A percentile compares a stretch with the other conserved stretches of the same genome.
Evolutionary conservation across 2,797 vertebrate genomes (phyloP).

Genomic region (Cryptoblepharus egeriae): DNA sequence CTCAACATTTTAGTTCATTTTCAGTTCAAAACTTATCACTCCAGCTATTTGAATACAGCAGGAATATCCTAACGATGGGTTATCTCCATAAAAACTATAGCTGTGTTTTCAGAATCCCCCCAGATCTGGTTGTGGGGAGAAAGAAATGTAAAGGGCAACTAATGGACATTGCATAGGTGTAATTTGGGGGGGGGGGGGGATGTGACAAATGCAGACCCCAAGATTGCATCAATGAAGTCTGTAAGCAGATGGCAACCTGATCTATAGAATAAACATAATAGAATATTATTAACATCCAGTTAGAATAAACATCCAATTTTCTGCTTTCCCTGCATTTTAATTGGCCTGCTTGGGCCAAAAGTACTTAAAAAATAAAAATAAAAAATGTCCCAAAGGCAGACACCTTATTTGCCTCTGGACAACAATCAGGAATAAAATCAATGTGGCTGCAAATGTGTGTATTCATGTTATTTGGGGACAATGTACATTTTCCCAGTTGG

Average conservation of each 20-base stretch:
- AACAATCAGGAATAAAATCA: conserved; percentile 12
- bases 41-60: too few relatives aligned
- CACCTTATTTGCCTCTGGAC: conserved; percentile 3
- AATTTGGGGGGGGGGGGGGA: background rate
- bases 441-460: background rate
- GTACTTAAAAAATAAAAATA: conserved; percentile 47
- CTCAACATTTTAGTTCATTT: background rate
- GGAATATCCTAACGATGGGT: background rate
- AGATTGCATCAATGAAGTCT: conserved; percentile 1
- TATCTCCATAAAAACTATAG: background rate
- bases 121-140: background rate
- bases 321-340: conserved; percentile 26
- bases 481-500: background rate
- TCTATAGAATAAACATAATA: conserved; percentile 26
- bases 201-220: background rate
- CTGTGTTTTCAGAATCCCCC: background rate
- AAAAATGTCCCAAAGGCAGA: conserved; percentile 26
- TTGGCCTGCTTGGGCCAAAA: conserved; percentile 12
- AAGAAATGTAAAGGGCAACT: background rate
- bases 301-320: conserved; percentile 31
- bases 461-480: background rate
- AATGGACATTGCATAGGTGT: background rate
- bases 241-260: conserved; percentile 14
- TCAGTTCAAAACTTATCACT: too few relatives aligned
- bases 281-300: too few relatives aligned